These are phyloP conservation scores for Daktulosphaira vitifoliae DNA, from an alignment of 1,140 invertebrate species.

Conservation along the genomic window DNA sequence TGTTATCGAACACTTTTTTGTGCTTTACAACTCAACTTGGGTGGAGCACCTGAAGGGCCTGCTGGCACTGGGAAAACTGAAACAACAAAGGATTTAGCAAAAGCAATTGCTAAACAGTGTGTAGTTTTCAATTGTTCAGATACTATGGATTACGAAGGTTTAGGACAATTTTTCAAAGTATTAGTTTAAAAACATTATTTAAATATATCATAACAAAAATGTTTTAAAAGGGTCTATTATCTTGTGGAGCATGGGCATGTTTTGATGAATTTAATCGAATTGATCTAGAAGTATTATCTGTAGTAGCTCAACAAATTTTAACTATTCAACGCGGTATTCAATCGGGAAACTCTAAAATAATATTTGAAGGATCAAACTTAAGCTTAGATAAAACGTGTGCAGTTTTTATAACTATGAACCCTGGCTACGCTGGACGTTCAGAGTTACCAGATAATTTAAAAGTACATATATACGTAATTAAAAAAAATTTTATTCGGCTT, in stretches of 20 bases:
- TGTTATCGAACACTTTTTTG: slow-evolving; percentile 90
- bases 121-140: slow-evolving; percentile 95
- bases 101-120: slow-evolving; percentile 91
- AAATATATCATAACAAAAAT: too few species aligned
- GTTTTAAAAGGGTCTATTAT: slow-evolving; percentile 73
- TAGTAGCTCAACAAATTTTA: slow-evolving; percentile 78
- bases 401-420: slow-evolving; percentile 95
- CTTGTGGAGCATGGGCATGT: slow-evolving; percentile 93
- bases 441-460: slow-evolving; percentile 91
- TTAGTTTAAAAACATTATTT: too few species aligned
- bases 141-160: slow-evolving; percentile 81
- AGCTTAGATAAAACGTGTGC: slow-evolving; percentile 80
- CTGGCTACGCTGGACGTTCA: slow-evolving; percentile 81
- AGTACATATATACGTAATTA: too few species aligned
- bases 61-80: slow-evolving; percentile 95
- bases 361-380: slow-evolving; percentile 85
- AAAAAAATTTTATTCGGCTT: too few species aligned
- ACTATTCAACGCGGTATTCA: slow-evolving; percentile 71
- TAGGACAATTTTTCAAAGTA: slow-evolving; percentile 93
- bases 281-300: slow-evolving; percentile 79
- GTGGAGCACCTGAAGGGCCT: slow-evolving; percentile 88
- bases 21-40: slow-evolving; percentile 71
- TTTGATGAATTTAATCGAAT: slow-evolving; percentile 93
- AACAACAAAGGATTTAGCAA: slow-evolving; percentile 92
- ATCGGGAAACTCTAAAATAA: slow-evolving; percentile 58